Percentiles rank a stretch among this genome's conserved stretches.
phyloP scores from a whole-genome alignment of 2,797 vertebrate genomes.

The Tolypeutes matacus region DNA sequence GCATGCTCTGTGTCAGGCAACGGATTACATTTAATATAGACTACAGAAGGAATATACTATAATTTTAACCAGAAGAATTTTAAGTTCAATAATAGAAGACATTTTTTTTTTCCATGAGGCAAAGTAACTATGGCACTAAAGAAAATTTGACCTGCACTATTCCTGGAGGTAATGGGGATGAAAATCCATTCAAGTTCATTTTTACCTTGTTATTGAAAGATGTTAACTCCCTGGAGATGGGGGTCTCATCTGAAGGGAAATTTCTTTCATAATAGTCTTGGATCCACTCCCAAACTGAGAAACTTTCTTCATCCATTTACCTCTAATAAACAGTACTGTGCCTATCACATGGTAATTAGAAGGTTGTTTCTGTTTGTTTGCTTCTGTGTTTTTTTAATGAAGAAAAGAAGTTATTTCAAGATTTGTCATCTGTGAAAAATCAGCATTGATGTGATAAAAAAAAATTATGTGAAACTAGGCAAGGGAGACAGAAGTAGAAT shows the following conservation, averaged over 20 bases:
- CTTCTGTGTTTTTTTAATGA: not conserved
- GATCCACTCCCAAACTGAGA: not conserved
- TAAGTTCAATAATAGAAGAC: not conserved
- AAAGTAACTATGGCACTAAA: not conserved
- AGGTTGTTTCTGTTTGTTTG: not conserved
- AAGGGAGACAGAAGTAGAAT: not conserved
- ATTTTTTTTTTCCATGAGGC: not conserved
- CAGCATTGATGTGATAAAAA: not conserved
- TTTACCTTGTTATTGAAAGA: not conserved
- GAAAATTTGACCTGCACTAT: not conserved
- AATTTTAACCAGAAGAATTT: not conserved
- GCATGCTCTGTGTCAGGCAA: not conserved
- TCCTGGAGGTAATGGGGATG: not conserved
- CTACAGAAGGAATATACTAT: not conserved
- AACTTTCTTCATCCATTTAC: not conserved
- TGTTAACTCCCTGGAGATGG: not conserved
- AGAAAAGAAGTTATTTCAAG: not conserved
- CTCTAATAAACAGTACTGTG: not conserved
- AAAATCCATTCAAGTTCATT: conserved; percentile 10
- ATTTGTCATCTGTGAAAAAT: conserved; percentile 9
- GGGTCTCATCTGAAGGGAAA: not conserved
- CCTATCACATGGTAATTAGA: not conserved
- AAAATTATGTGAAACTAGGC: not conserved
- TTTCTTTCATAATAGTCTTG: not conserved
- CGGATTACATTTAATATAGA: not conserved